Conservation (phyloP, 2,797 vertebrate genomes). For the Zalophus californianus region DNA sequence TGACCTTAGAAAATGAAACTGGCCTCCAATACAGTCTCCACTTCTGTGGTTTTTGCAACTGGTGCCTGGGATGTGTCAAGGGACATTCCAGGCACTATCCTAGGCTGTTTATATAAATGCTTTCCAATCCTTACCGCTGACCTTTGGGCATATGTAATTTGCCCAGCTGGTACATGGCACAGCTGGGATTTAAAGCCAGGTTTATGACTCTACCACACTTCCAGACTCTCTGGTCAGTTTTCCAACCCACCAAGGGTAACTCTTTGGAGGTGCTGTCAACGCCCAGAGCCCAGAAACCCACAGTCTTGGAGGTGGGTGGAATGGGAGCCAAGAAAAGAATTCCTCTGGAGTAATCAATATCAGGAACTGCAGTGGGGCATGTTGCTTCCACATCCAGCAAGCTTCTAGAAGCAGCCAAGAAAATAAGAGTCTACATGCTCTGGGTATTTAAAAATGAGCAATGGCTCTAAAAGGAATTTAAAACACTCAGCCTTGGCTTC, state of each 20-base stretch:
- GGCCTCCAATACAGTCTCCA: background rate
- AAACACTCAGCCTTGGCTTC: background rate
- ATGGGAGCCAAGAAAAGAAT: background rate
- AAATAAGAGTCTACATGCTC: constrained; percentile 48
- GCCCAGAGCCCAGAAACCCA: background rate
- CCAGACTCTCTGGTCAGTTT: background rate
- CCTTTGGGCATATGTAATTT: background rate
- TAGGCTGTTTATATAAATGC: background rate
- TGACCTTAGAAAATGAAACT: background rate
- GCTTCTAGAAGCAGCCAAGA: constrained; percentile 55
- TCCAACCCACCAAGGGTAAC: background rate
- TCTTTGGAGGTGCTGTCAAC: background rate
- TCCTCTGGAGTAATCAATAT: background rate
- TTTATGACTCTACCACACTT: background rate
- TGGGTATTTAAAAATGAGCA: background rate
- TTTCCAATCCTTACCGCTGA: background rate
- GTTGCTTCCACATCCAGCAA: constrained; percentile 42
- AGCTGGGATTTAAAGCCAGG: background rate
- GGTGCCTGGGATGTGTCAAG: background rate
- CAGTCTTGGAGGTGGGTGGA: background rate
- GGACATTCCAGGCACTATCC: background rate
- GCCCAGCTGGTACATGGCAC: background rate
- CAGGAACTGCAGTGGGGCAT: background rate
- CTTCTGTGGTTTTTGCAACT: background rate
- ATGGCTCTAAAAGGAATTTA: background rate